phyloP scores from a whole-genome alignment of 2,888 invertebrate genomes.

The Limenitis arthemis region DNA sequence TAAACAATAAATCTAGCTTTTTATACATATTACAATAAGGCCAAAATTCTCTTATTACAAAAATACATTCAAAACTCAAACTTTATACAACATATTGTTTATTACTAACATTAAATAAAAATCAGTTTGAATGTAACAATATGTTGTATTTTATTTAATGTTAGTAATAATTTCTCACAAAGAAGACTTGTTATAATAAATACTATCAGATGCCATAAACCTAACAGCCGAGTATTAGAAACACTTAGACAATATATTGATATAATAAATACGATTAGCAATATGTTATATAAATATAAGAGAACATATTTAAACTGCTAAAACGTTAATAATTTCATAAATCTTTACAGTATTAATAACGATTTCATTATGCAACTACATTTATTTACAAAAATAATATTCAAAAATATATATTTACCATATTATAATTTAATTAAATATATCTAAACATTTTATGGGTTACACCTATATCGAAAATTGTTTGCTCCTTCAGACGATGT shows the following conservation, averaged over 20 bases:
- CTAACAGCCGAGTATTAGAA: conserved; percentile 6
- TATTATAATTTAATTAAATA: conserved; percentile 24
- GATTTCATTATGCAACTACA: conserved; percentile 44
- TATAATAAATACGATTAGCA: conserved; percentile 3
- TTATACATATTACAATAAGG: no score
- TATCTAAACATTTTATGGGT: conserved; percentile 7
- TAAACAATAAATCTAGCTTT: no score
- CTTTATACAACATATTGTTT: no score
- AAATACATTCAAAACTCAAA: no score
- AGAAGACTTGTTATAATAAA: no score
- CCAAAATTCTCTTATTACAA: no score
- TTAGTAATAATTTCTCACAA: no score
- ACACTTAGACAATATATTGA: conserved; percentile 5
- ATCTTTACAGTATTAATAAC: conserved; percentile 50
- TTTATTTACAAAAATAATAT: conserved; percentile 57
- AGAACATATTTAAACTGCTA: conserved; percentile 14
- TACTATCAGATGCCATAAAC: not conserved
- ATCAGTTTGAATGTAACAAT: no score
- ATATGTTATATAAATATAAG: conserved; percentile 16
- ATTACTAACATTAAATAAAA: no score
- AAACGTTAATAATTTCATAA: conserved; percentile 33
- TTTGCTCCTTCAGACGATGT: conserved; percentile 24
- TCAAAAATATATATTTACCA: conserved; percentile 54
- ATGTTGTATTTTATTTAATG: no score
- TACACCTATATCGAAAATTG: conserved; percentile 29